Percentiles rank a stretch among this genome's conserved stretches.
Conservation (phyloP, 2,113 vertebrate genomes). For the Platichthys stellatus region DNA sequence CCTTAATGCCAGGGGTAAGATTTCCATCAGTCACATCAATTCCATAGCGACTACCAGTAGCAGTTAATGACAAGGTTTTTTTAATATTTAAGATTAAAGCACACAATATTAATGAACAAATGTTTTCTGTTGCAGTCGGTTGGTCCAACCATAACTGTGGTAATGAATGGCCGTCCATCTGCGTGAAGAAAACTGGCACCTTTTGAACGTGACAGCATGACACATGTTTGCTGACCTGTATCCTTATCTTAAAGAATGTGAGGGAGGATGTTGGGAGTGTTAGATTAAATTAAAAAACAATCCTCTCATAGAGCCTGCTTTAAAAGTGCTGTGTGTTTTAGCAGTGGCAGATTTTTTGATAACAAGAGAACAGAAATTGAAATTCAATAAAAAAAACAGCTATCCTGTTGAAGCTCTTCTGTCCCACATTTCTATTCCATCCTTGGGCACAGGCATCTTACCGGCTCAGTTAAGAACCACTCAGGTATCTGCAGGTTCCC, state of each 20-base stretch:
- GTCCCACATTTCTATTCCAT: too few relatives aligned
- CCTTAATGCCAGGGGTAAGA: neutral
- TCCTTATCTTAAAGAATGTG: neutral
- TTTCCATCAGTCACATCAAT: neutral
- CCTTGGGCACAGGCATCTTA: too few relatives aligned
- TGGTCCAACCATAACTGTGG: neutral
- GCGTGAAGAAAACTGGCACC: neutral
- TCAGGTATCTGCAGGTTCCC: too few relatives aligned
- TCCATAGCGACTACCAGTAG: neutral
- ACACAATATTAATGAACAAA: neutral
- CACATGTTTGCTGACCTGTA: neutral
- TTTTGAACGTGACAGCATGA: neutral
- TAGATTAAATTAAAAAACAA: too few relatives aligned
- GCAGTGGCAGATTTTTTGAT: neutral
- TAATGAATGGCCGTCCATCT: neutral
- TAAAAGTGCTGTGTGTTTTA: too few relatives aligned
- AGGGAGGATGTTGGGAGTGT: neutral
- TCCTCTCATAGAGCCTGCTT: too few relatives aligned
- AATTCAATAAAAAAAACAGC: neutral
- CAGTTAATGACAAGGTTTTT: too few relatives aligned
- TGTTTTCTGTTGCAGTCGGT: neutral
- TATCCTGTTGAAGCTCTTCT: too few relatives aligned
- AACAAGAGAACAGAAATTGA: neutral
- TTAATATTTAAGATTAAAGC: neutral
- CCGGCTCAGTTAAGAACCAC: too few relatives aligned